Base-by-base conservation (phyloP, 2,888 invertebrate genomes). In the Boloria euphrosyne region DNA sequence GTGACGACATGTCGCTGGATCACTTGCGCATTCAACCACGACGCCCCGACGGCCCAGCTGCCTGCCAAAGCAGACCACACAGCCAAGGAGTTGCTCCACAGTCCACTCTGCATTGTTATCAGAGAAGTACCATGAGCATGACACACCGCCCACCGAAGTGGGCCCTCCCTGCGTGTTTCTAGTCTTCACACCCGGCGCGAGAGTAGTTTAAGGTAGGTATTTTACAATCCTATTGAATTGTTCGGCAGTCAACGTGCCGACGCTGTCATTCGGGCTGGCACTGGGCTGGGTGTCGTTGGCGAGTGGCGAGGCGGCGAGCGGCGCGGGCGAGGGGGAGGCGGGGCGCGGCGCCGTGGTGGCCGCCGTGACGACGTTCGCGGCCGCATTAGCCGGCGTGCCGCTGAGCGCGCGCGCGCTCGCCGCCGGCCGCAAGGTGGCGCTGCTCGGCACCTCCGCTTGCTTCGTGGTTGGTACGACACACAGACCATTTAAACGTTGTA, bases 281-380 rank as follows among this genome's bases (percentile, higher is more conserved):
- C 75, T 86, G 75, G 88, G 88, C 52, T 88, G 88, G 88, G 85
- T 88, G 69, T 87, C 88, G 10, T 77, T 87, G 66, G 83, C 80
- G 52, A 85, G 82, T 68, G 88, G 85, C 1, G 84, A 75, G 74
- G 65, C 70, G 17, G 71, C 46, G 10, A 63, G n/a, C 53, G 71
- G 17, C 62, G 66, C 47, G 5, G 53, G 53, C 65, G 61, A 57
- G 64, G 27, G 47, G 67, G 60, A 79, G 79, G 68, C 73, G 68
- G 22, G 83, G 77, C 17, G 72, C 71, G 67, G 79, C 79, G 54
- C 81, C 75, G 71, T 77, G 58, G 71, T 85, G 71, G 73, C 78
- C 16, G 85, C 84, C 4, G 74, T 75, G n/a, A 75, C 74, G 60
- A 77, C 76, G 7, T 77, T 74, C 61, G 66, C 76, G 53, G 84